These are phyloP conservation scores for Ahaetulla prasina DNA, from an alignment of 2,113 vertebrate species.

Conservation along the genomic window DNA sequence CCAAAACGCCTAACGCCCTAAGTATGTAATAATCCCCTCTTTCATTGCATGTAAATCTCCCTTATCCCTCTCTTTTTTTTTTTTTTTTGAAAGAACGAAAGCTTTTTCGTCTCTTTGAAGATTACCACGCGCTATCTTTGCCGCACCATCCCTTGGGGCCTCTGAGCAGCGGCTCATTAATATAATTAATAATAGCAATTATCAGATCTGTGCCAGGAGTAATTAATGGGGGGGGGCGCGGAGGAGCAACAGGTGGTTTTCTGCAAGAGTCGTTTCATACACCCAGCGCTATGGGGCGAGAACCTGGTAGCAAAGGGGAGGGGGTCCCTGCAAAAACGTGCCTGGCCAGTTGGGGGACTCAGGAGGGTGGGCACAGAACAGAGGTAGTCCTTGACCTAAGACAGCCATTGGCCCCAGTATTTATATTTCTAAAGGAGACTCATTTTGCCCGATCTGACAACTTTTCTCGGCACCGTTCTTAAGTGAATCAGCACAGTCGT, in stretches of 20 bases:
- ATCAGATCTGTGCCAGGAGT: conserved; percentile 3
- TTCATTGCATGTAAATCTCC: background rate
- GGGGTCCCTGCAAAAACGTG: background rate
- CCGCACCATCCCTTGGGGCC: background rate
- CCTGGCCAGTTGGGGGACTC: background rate
- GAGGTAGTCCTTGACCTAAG: too few relatives aligned
- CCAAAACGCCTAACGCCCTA: background rate
- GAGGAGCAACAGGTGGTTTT: background rate
- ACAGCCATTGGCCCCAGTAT: too few relatives aligned
- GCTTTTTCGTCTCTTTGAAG: background rate
- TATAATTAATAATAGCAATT: conserved; percentile 30
- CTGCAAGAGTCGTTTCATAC: background rate
- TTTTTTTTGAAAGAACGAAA: background rate
- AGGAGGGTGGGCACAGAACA: background rate
- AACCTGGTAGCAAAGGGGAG: background rate
- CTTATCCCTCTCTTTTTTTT: background rate
- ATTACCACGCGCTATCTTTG: background rate
- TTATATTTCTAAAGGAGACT: too few relatives aligned
- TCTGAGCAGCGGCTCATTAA: background rate
- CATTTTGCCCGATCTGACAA: too few relatives aligned
- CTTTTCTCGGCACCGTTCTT: too few relatives aligned
- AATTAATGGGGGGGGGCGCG: background rate
- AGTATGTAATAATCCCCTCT: background rate
- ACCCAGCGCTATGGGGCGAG: too few relatives aligned
- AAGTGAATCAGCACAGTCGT: too few relatives aligned